Evolutionary conservation across 1,140 invertebrate genomes (phyloP).

Genomic region (Phortica variegata): DNA sequence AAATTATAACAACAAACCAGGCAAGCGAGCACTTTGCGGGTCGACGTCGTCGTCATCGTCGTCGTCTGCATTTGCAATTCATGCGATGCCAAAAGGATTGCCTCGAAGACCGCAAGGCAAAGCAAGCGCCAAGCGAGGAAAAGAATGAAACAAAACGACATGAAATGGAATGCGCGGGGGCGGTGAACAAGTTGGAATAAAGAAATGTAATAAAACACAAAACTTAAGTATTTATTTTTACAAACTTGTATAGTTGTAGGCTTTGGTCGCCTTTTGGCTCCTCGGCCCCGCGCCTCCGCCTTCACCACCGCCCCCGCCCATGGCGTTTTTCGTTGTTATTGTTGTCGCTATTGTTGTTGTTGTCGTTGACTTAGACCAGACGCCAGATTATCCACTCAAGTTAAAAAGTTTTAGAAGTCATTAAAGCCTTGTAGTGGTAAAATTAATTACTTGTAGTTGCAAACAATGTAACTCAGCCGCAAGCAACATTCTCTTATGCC

Average conservation of each 20-base stretch:
- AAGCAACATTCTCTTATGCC: slow-evolving; percentile 45
- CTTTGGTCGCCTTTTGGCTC: slow-evolving; percentile 26
- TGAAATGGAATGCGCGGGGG: slow-evolving; percentile 15
- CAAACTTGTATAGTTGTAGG: slow-evolving; percentile 48
- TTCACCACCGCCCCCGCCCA: background rate
- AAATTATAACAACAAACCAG: slow-evolving; percentile 54
- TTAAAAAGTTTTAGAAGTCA: slow-evolving; percentile 56
- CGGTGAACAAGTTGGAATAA: no score
- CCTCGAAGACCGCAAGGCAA: no score
- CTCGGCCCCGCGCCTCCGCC: background rate
- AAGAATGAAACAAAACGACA: no score
- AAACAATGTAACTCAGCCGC: slow-evolving; percentile 54
- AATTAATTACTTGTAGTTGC: slow-evolving; percentile 57
- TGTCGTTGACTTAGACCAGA: slow-evolving; percentile 35
- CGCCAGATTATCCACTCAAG: slow-evolving; percentile 51
- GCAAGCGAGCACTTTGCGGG: slow-evolving; percentile 37
- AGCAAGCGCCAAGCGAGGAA: no score
- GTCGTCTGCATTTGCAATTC: slow-evolving; percentile 21
- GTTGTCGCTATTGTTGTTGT: slow-evolving; percentile 2
- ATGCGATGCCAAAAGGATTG: slow-evolving; percentile 6
- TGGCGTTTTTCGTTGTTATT: no score
- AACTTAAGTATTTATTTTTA: slow-evolving; percentile 35
- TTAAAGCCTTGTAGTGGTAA: slow-evolving; percentile 57
- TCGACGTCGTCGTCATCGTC: no score
- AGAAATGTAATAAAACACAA: slow-evolving; percentile 22